Evolutionary conservation across 2,113 vertebrate genomes (phyloP).

Genomic region (Scartelaos histophorus): DNA sequence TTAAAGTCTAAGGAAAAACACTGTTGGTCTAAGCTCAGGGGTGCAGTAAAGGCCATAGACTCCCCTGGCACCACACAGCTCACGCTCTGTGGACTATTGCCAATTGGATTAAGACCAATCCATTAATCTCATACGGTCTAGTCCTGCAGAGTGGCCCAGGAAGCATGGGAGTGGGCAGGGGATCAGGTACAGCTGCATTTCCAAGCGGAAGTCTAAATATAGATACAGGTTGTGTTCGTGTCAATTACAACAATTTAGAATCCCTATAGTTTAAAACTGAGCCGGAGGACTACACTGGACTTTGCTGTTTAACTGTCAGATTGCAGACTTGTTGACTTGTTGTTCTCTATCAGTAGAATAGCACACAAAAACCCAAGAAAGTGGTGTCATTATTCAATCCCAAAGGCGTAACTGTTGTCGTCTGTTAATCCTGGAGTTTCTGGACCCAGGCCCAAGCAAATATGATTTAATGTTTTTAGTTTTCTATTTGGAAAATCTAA

Average conservation of each 20-base stretch:
- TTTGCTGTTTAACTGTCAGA: background rate
- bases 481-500: no score
- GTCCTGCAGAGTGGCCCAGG: background rate
- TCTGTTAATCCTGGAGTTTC: no score
- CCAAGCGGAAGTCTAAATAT: background rate
- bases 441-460: no score
- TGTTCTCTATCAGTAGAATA: no score
- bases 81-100: constrained; percentile 10
- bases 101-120: constrained; percentile 10
- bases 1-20: background rate
- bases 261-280: background rate
- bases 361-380: no score
- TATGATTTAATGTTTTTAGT: no score
- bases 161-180: background rate
- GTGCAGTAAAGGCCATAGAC: constrained; percentile 19
- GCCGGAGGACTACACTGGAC: background rate
- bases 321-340: background rate
- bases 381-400: no score
- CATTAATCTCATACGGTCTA: constrained; percentile 4
- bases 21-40: background rate
- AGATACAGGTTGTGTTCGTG: background rate
- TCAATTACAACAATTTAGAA: background rate
- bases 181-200: background rate
- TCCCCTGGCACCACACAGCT: constrained; percentile 1
- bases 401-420: no score